Percentiles rank a stretch among this genome's conserved stretches.
Evolutionary conservation across 2,113 vertebrate species (phyloP).

Genomic region (Rhabdornis inornatus): DNA sequence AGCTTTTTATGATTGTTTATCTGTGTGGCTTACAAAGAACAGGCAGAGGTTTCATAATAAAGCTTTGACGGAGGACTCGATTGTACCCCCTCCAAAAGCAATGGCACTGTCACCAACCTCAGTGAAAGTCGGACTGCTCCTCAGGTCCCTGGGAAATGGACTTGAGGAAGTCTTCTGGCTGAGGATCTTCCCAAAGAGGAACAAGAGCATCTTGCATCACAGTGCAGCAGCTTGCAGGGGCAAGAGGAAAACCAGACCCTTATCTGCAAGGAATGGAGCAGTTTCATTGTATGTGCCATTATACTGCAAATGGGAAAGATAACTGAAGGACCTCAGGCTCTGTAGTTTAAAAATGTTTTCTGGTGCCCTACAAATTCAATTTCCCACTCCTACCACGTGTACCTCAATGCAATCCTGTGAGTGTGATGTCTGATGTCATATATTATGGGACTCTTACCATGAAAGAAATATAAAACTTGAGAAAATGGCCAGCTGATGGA

Average conservation of each 20-base stretch:
- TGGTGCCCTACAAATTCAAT: neutral
- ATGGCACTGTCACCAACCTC: rapidly evolving
- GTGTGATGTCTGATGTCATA: neutral
- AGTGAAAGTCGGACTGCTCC: neutral
- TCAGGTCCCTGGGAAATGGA: neutral
- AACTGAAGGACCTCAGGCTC: neutral
- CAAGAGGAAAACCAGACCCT: neutral
- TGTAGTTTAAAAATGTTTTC: neutral
- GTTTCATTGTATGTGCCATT: neutral
- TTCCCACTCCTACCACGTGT: neutral
- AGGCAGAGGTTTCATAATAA: neutral
- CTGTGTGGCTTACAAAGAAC: neutral
- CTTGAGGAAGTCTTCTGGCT: neutral
- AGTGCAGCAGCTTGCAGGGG: neutral
- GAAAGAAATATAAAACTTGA: neutral
- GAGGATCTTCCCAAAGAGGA: neutral
- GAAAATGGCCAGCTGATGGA: neutral
- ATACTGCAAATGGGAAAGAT: neutral
- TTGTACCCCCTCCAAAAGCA: neutral
- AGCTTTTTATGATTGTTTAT: constrained; percentile 17
- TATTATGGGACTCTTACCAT: neutral
- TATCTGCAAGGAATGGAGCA: neutral
- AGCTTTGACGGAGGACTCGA: neutral
- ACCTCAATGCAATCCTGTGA: neutral
- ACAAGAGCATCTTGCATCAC: neutral